Evolutionary conservation across 2,113 vertebrate genomes (phyloP), one percentile per base, ranked within the genome.

Genomic region (Tautogolabrus adspersus): DNA sequence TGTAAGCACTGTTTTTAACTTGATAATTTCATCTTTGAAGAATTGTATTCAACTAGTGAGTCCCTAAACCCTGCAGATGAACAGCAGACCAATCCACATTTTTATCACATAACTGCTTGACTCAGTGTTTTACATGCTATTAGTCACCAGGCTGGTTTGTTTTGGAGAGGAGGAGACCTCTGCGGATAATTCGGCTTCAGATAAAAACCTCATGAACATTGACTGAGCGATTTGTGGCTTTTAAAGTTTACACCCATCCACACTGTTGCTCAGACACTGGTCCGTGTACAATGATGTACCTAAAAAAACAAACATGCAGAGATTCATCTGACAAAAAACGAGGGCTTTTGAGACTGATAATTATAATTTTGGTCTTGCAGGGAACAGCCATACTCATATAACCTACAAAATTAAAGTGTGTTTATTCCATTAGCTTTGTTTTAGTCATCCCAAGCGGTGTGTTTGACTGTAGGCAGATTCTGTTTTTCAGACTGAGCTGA

Each of bases 401-500:
- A 63, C 54, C 65, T 44, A 5, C 18, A 71, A 40, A 51, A 71
- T 73, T 10, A 54, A 62, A 66, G 11, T 26, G 15, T 71, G 38
- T 71, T 37, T 57, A 12, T 59, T 78, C n/a, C 38, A 68, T 63
- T 8, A 26, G 9, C 23, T 71, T 44, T 30, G 8, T 63, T 75
- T 78, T 67, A 76, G 59, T 85, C 54, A 66, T 67, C 49, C 63
- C 5, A 3, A 61, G 56, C 81, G 65, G 71, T 61, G 55, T 57
- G 12, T 85, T 76, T 88, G 52, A 64, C 77, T 69, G 66, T 75
- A 63, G 83, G 81, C 75, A 79, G 65, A 77, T 60, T 75, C 42
- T 65, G 65, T 16, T 55, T 81, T 79, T 78, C 51, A 57, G 59
- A 66, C 70, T 44, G 80, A 73, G 76, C 70, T 80, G 82, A 82